These are phyloP conservation scores for Gonocerus acuteangulatus DNA, from an alignment of 2,888 invertebrate genomes.

Conservation along the genomic window DNA sequence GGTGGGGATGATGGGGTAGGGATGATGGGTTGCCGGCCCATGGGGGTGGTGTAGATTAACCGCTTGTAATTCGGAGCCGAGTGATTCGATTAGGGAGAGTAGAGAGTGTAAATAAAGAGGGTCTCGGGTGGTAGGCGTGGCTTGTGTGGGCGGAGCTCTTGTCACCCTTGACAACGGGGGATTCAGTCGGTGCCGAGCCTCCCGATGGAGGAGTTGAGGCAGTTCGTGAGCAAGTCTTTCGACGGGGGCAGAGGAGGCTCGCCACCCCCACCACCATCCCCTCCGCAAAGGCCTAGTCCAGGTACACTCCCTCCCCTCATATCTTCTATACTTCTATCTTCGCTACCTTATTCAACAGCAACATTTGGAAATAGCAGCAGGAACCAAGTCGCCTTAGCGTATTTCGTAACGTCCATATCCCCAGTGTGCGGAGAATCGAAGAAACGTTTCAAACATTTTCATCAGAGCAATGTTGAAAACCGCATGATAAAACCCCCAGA, in stretches of 20 bases:
- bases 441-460: too few species aligned
- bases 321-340: too few species aligned
- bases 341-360: too few species aligned
- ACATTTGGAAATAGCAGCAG: too few species aligned
- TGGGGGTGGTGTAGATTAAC: conserved; percentile 23
- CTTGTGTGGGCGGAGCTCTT: not conserved
- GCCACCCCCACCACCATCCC: conserved; percentile 30
- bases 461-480: too few species aligned
- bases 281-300: conserved; percentile 24
- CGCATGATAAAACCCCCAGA: too few species aligned
- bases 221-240: conserved; percentile 83
- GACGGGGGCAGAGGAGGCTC: conserved; percentile 42
- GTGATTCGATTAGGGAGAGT: conserved; percentile 25
- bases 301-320: conserved; percentile 2
- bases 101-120: conserved; percentile 18
- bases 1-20: not conserved
- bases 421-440: too few species aligned
- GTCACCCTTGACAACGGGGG: conserved; percentile 15
- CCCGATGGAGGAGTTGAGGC: conserved; percentile 61
- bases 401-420: too few species aligned
- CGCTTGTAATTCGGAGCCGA: conserved; percentile 29
- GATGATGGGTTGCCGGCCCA: conserved; percentile 6
- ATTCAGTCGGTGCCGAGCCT: conserved; percentile 1
- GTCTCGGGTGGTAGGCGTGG: not conserved
- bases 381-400: too few species aligned